phyloP scores from a whole-genome alignment of 2,113 vertebrate species.

The Misgurnus mizolepis region DNA sequence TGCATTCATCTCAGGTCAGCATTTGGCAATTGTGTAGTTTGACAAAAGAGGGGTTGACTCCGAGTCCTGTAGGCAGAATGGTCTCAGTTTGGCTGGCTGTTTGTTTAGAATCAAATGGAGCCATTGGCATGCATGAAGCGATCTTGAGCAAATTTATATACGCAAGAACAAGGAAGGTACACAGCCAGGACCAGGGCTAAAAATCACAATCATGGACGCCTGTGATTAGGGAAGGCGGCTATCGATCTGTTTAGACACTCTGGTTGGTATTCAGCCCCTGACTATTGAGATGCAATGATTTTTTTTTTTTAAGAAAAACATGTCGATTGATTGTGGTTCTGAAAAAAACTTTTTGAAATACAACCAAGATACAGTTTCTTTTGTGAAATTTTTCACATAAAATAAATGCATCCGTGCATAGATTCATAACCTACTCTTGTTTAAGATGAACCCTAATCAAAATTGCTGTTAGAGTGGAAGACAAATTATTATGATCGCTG shows the following conservation, averaged over 20 bases:
- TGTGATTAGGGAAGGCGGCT: constrained; percentile 58
- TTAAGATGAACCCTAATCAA: constrained; percentile 10
- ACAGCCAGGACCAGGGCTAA: constrained; percentile 35
- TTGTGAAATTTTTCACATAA: constrained; percentile 32
- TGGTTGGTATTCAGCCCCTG: constrained; percentile 43
- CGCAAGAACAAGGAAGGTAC: constrained; percentile 34
- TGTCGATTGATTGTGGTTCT: constrained; percentile 55
- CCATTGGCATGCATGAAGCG: constrained; percentile 49
- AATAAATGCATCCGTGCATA: constrained; percentile 1
- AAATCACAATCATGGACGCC: constrained; percentile 61
- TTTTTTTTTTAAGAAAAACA: constrained; percentile 17
- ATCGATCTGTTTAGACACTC: constrained; percentile 64
- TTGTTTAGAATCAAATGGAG: constrained; percentile 48
- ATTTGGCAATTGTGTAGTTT: constrained; percentile 49
- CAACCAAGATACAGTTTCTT: constrained; percentile 50
- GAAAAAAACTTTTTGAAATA: constrained; percentile 51
- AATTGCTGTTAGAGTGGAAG: constrained; percentile 19
- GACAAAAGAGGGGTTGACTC: constrained; percentile 41
- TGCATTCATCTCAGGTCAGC: constrained; percentile 50
- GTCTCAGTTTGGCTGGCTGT: constrained; percentile 37
- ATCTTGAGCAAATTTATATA: constrained; percentile 45
- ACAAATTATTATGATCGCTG: constrained; percentile 14
- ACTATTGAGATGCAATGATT: constrained; percentile 47
- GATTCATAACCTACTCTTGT: constrained; percentile 22
- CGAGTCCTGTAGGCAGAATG: constrained; percentile 25